A percentile compares a stretch with the other conserved stretches of the same genome.
These are phyloP conservation scores for Delichon dasypus DNA, from an alignment of 2,797 vertebrate species.

Conservation along the genomic window DNA sequence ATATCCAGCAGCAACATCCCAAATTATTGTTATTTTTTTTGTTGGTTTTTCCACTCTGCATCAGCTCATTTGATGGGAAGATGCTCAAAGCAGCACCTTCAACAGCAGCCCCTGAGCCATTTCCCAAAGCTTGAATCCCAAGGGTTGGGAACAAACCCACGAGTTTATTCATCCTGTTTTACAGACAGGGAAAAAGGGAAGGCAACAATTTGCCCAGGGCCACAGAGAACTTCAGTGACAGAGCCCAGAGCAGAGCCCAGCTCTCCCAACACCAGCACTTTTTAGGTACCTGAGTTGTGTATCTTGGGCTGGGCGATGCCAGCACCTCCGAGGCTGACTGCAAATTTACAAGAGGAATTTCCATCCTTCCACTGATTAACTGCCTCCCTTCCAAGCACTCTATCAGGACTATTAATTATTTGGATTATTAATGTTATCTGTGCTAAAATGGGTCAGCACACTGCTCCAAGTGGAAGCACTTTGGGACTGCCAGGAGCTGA, in stretches of 20 bases:
- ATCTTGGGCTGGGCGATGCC: not conserved
- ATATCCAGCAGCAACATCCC: not conserved
- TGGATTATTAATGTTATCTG: not conserved
- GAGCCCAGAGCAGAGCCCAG: not conserved
- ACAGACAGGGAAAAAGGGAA: not conserved
- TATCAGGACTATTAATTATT: not conserved
- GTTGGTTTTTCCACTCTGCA: not conserved
- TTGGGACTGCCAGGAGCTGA: not conserved
- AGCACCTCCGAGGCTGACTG: rapidly evolving
- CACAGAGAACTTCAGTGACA: not conserved
- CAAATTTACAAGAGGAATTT: not conserved
- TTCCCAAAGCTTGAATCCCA: not conserved
- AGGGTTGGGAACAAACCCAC: rapidly evolving
- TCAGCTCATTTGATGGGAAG: not conserved
- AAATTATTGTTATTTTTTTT: not conserved
- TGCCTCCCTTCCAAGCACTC: not conserved
- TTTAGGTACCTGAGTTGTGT: rapidly evolving
- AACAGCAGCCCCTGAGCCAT: not conserved
- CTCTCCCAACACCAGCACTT: not conserved
- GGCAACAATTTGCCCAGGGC: not conserved
- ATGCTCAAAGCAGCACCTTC: not conserved
- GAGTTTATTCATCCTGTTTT: not conserved
- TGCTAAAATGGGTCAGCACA: not conserved
- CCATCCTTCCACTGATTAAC: not conserved
- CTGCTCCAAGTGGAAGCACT: not conserved